Evolutionary conservation across 2,797 vertebrate genomes (phyloP), one percentile per base, ranked within the genome.

Genomic region (Arrhamphus sclerolepis): DNA sequence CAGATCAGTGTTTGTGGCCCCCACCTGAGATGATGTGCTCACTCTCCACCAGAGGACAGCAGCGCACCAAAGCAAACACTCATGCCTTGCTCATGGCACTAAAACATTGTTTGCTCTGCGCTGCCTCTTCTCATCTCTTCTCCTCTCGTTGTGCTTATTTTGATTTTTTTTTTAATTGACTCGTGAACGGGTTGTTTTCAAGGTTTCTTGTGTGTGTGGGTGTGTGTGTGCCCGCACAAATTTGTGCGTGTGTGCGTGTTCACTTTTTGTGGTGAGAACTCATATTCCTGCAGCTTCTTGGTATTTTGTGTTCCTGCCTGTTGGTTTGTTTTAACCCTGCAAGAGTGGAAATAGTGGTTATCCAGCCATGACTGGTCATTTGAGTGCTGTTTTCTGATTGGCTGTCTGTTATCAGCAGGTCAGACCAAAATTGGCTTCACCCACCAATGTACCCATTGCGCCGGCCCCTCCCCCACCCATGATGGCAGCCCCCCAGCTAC

Each of bases 391-490:
- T 57, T 64, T 72, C 69, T 81, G 59, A 82, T 64, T 75, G 74
- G 63, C 49, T 66, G 43, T 75, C 14, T 76, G 38, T 66, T 2
- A 29, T 78, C 56, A 54, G 1, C 87, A 99, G 97, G 97, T 98
- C 86, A 92, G 97, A 90, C 94, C 96, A 62, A 98, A 98, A 82
- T 93, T 94, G 60, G 89, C 93, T 81, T 89, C 92, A 22, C 95
- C 97, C 87, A 95, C 95, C 91, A 98, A 98, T 73, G 93, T 99
- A 86, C 95, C 97, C 85, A 98, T 99, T 43, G 97, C 97, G 64
- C 97, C 97, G 24, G 96, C 97, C 34, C 97, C 96, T 54, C 96
- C 97, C 72, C 96, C 97, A 6, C 97, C 97, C 46, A 98, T 98
- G 97, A 96, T 99, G 93, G 96, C 97, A 26, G 96, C 97, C 71